Evolutionary conservation across 2,888 invertebrate genomes (phyloP).

Genomic region (Calameuta pallipes): DNA sequence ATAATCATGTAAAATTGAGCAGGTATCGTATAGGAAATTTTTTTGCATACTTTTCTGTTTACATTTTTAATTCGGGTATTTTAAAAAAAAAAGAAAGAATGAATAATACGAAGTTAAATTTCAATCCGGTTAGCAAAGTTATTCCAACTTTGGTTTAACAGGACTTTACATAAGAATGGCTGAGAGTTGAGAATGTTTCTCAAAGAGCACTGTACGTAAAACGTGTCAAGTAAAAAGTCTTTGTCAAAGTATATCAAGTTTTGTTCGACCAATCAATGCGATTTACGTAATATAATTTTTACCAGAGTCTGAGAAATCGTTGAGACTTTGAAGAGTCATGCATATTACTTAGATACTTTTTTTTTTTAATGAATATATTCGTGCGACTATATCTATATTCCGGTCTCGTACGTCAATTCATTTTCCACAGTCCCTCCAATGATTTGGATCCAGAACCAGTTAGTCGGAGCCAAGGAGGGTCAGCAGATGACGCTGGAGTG

Average conservation of each 20-base stretch:
- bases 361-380: constrained; percentile 3
- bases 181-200: background rate
- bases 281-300: background rate
- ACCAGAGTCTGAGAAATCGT: background rate
- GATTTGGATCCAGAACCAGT: constrained; percentile 70
- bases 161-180: background rate
- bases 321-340: background rate
- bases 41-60: background rate
- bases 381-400: background rate
- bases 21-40: background rate
- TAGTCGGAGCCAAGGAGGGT: constrained; percentile 69
- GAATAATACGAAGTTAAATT: background rate
- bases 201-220: background rate
- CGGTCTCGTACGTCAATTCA: constrained; percentile 13
- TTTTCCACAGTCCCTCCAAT: constrained; percentile 68
- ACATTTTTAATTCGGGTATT: background rate
- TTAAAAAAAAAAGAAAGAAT: background rate
- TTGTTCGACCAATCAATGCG: background rate
- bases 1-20: background rate
- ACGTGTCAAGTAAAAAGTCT: background rate
- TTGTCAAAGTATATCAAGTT: background rate
- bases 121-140: background rate
- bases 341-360: background rate
- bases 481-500: constrained; percentile 70
- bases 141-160: background rate